Conservation (phyloP, 2,888 invertebrate species). For the Synergus japonicus region DNA sequence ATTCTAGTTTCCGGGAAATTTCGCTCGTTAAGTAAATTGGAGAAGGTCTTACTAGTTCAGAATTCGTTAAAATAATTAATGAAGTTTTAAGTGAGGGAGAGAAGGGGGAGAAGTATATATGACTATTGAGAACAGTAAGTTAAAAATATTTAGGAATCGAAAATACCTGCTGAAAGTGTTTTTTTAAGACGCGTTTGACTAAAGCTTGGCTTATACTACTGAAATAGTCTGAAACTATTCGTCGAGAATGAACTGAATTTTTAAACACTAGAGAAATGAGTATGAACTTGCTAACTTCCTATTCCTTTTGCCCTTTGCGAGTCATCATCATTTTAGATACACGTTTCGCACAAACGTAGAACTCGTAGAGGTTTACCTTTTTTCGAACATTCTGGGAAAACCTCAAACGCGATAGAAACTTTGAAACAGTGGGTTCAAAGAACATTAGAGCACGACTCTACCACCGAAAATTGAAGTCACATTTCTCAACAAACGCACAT, state of each 20-base stretch:
- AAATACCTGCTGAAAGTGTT: background rate
- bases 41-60: background rate
- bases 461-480: background rate
- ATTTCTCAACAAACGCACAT: background rate
- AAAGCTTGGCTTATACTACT: background rate
- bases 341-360: background rate
- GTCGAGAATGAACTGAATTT: background rate
- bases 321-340: background rate
- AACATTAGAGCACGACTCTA: background rate
- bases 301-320: background rate
- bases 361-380: background rate
- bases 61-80: slow-evolving; percentile 34
- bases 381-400: background rate
- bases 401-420: background rate
- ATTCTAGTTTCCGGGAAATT: slow-evolving; percentile 26
- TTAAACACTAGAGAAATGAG: background rate
- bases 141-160: background rate
- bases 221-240: background rate
- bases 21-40: slow-evolving; percentile 20
- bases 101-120: background rate
- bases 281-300: background rate
- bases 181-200: background rate
- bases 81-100: background rate
- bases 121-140: background rate
- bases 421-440: background rate